Conservation (phyloP, 2,888 invertebrate genomes). For the Leptogaster cylindrica region DNA sequence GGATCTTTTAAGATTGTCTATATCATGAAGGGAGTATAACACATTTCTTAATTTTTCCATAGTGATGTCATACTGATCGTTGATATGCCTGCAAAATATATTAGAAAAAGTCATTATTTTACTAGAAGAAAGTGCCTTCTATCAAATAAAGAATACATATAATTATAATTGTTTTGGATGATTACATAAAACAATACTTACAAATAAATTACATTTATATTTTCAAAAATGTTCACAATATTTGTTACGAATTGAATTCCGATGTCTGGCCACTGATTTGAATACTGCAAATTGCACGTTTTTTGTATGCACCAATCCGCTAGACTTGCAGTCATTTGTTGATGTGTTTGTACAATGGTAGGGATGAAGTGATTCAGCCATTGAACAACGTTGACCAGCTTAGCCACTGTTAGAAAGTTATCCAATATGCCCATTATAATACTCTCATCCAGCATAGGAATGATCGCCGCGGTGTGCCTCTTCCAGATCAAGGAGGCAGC, state of each 20-base stretch:
- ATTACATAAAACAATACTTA: conserved; percentile 48
- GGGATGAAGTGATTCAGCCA: conserved; percentile 60
- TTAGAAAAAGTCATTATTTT: neutral
- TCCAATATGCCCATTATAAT: conserved; percentile 55
- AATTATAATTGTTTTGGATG: neutral
- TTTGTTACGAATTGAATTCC: conserved; percentile 60
- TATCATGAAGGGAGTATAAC: conserved; percentile 57
- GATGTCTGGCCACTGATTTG: conserved; percentile 60
- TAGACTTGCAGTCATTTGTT: conserved; percentile 56
- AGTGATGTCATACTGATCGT: conserved; percentile 57
- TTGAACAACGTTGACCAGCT: conserved; percentile 58
- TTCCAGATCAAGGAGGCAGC: conserved; percentile 60
- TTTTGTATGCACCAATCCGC: conserved; percentile 60
- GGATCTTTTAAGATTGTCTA: conserved; percentile 57
- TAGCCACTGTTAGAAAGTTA: conserved; percentile 56
- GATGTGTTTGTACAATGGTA: conserved; percentile 57
- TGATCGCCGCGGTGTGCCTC: conserved; percentile 57
- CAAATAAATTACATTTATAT: conserved; percentile 58
- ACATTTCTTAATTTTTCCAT: conserved; percentile 55
- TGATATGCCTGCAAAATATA: conserved; percentile 54
- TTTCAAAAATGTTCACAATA: conserved; percentile 57
- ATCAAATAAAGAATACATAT: neutral
- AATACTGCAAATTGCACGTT: conserved; percentile 57
- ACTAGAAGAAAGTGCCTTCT: no score
- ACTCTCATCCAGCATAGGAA: conserved; percentile 54